These are phyloP conservation scores for Phrynosoma platyrhinos DNA, from an alignment of 2,113 vertebrate species.

Conservation along the genomic window DNA sequence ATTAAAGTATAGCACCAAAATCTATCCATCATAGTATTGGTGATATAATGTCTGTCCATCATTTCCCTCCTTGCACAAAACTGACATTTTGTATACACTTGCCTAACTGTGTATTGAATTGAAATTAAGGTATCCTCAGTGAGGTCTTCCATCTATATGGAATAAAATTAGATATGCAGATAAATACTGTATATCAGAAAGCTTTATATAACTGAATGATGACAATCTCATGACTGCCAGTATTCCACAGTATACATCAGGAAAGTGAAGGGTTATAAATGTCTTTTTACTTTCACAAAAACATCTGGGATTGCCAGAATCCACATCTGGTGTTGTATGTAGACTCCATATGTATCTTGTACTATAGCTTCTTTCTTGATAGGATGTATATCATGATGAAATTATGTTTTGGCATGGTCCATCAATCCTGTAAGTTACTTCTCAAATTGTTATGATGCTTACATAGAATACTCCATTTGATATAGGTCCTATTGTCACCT, in stretches of 20 bases:
- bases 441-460: slow-evolving; percentile 4
- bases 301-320: background rate
- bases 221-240: background rate
- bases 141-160: no score
- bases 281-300: background rate
- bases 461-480: slow-evolving; percentile 21
- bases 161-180: background rate
- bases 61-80: background rate
- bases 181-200: background rate
- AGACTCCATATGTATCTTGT: background rate
- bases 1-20: background rate
- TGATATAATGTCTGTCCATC: background rate
- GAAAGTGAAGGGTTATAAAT: background rate
- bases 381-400: background rate
- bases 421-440: background rate
- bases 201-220: background rate
- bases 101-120: background rate
- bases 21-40: background rate
- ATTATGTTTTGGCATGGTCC: background rate
- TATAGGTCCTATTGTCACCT: slow-evolving; percentile 32
- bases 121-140: background rate
- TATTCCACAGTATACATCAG: background rate
- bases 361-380: background rate
- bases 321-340: background rate
- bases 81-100: background rate